Evolutionary conservation across 2,797 vertebrate genomes (phyloP).

Genomic region (Clarias platycephalus): DNA sequence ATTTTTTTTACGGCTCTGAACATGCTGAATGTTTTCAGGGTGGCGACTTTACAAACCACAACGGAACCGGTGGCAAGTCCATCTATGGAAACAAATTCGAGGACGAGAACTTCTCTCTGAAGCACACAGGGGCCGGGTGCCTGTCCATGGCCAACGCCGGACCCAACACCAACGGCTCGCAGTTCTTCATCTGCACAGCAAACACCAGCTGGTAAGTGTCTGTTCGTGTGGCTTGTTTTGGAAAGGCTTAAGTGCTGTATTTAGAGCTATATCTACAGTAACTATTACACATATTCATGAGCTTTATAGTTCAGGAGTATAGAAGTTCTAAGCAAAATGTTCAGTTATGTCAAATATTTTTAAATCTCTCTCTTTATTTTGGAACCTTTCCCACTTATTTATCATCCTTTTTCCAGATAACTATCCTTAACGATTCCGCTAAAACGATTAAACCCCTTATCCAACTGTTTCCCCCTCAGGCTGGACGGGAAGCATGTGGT

Average conservation of each 20-base stretch:
- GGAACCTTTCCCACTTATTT: not conserved
- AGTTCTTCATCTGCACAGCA: slow-evolving; percentile 91
- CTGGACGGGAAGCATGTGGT: slow-evolving; percentile 92
- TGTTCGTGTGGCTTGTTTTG: not conserved
- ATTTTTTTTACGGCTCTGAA: not conserved
- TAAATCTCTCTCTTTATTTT: not conserved
- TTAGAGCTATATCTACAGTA: not conserved
- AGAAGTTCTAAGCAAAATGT: not conserved
- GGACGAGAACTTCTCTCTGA: slow-evolving; percentile 90
- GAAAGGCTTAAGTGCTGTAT: not conserved
- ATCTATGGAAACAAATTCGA: slow-evolving; percentile 90
- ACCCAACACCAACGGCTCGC: slow-evolving; percentile 89
- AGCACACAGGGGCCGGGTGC: slow-evolving; percentile 76
- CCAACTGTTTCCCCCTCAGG: slow-evolving; percentile 67
- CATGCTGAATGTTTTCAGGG: slow-evolving; percentile 71
- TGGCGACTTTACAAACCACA: slow-evolving; percentile 91
- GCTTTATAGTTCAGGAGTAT: not conserved
- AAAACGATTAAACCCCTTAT: not conserved
- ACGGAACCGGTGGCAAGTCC: slow-evolving; percentile 94
- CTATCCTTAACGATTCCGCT: not conserved
- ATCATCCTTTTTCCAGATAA: not conserved
- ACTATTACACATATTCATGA: not conserved
- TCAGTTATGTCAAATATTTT: not conserved
- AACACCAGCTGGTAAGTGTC: slow-evolving; percentile 80
- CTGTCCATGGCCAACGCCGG: slow-evolving; percentile 96